phyloP scores from a whole-genome alignment of 1,140 invertebrate genomes.

The Dreissena polymorpha region DNA sequence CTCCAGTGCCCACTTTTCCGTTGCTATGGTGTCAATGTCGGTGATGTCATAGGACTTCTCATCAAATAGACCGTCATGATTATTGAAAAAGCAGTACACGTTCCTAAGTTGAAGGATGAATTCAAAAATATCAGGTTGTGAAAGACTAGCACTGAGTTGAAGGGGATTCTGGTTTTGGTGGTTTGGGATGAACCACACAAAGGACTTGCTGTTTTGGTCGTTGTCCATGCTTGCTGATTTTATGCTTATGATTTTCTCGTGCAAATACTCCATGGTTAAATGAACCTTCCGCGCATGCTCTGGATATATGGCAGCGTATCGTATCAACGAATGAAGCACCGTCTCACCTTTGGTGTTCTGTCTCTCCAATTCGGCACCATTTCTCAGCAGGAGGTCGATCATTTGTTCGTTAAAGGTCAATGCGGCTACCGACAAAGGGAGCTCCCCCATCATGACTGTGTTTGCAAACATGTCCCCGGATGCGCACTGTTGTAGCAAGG shows the following conservation, averaged over 20 bases:
- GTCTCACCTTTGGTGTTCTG: constrained; percentile 63
- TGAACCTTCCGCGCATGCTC: constrained; percentile 22
- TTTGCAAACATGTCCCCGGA: constrained; percentile 57
- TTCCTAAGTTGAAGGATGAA: constrained; percentile 46
- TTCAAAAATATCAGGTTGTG: constrained; percentile 45
- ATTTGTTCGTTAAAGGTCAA: constrained; percentile 61
- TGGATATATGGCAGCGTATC: constrained; percentile 58
- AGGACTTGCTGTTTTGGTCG: constrained; percentile 53
- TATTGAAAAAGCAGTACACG: constrained; percentile 62
- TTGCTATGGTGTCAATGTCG: constrained; percentile 62
- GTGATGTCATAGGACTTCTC: constrained; percentile 63
- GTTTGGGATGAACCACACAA: constrained; percentile 55
- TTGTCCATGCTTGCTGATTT: constrained; percentile 27
- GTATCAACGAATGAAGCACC: constrained; percentile 61
- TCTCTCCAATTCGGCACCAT: constrained; percentile 54
- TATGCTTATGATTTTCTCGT: constrained; percentile 37
- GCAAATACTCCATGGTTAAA: constrained; percentile 33
- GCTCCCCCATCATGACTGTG: constrained; percentile 68
- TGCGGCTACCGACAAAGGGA: constrained; percentile 62
- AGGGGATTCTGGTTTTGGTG: constrained; percentile 44
- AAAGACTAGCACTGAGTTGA: constrained; percentile 39
- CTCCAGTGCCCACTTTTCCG: constrained; percentile 22
- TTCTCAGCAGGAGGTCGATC: constrained; percentile 52
- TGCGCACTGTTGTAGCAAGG: constrained; percentile 44
- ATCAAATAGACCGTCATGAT: constrained; percentile 67